A percentile compares a stretch with the other conserved stretches of the same genome.
Evolutionary conservation across 2,113 vertebrate genomes (phyloP).

Genomic region (Apus apus): DNA sequence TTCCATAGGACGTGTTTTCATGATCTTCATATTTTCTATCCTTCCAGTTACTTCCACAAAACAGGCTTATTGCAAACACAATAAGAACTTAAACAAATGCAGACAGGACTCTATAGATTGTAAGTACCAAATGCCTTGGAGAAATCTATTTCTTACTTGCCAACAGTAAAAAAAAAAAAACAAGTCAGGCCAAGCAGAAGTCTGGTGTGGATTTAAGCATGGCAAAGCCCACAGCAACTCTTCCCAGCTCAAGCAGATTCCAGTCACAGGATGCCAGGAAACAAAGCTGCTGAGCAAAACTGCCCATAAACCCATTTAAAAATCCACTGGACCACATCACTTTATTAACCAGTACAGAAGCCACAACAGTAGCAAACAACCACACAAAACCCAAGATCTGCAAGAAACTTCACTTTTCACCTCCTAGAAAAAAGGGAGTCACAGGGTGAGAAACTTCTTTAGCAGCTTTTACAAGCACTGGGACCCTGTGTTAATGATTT

Average conservation of each 20-base stretch:
- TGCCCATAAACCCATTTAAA: background rate
- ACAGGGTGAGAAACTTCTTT: background rate
- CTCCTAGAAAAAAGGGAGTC: background rate
- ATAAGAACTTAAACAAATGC: background rate
- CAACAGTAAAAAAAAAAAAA: background rate
- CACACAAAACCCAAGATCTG: background rate
- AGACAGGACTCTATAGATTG: background rate
- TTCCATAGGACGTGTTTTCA: background rate
- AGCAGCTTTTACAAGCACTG: background rate
- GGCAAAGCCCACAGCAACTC: background rate
- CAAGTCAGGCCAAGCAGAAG: background rate
- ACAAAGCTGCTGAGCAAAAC: background rate
- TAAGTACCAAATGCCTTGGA: background rate
- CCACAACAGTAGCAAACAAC: background rate
- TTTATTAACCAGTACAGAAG: background rate
- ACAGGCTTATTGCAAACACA: rapidly evolving
- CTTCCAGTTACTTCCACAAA: background rate
- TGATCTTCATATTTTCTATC: background rate
- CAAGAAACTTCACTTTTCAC: background rate
- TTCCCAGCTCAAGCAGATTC: background rate
- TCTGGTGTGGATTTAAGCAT: background rate
- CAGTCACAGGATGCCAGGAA: background rate
- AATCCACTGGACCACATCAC: background rate
- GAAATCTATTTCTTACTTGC: background rate
- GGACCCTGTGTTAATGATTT: background rate